Percentiles rank a stretch among this genome's conserved stretches.
Evolutionary conservation across 2,888 invertebrate genomes (phyloP).

Genomic region (Marronus borbonicus): DNA sequence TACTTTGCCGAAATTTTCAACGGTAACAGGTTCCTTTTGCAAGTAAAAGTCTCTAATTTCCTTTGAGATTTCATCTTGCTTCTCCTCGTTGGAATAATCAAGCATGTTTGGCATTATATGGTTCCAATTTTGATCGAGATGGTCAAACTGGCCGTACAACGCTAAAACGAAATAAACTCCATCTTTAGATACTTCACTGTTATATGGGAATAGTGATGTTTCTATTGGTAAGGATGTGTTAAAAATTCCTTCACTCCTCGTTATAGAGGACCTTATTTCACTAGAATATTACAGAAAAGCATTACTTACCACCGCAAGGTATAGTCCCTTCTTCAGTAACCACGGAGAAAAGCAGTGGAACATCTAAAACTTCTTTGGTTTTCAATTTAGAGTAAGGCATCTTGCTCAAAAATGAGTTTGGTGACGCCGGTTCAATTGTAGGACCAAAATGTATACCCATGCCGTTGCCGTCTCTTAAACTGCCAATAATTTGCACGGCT

Average conservation of each 20-base stretch:
- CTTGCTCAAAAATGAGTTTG: slow-evolving; percentile 76
- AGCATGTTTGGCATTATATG: slow-evolving; percentile 61
- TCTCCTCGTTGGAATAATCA: slow-evolving; percentile 58
- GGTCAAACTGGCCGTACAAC: slow-evolving; percentile 64
- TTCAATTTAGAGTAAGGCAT: slow-evolving; percentile 77
- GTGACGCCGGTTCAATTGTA: slow-evolving; percentile 58
- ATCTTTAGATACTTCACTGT: too few relatives aligned
- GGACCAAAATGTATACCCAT: slow-evolving; percentile 61
- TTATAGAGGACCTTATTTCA: too few relatives aligned
- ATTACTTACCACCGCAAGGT: slow-evolving; percentile 76
- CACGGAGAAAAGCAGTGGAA: slow-evolving; percentile 80
- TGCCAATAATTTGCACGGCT: slow-evolving; percentile 70
- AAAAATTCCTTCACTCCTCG: too few relatives aligned
- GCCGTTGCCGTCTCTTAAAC: not conserved
- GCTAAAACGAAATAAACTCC: slow-evolving; percentile 55
- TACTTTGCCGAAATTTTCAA: slow-evolving; percentile 58
- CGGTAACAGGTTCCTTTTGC: slow-evolving; percentile 56
- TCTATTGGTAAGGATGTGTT: too few relatives aligned
- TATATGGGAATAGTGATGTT: too few relatives aligned
- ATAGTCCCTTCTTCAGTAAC: slow-evolving; percentile 83
- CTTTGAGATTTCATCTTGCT: slow-evolving; percentile 56
- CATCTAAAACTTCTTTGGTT: slow-evolving; percentile 75
- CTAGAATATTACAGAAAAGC: slow-evolving; percentile 14
- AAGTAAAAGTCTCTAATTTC: slow-evolving; percentile 62
- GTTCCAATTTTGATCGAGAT: slow-evolving; percentile 64